Percentiles rank a stretch among this genome's conserved stretches.
These are phyloP conservation scores for Uropetala carovei DNA, from an alignment of 2,888 invertebrate species.

Conservation along the genomic window DNA sequence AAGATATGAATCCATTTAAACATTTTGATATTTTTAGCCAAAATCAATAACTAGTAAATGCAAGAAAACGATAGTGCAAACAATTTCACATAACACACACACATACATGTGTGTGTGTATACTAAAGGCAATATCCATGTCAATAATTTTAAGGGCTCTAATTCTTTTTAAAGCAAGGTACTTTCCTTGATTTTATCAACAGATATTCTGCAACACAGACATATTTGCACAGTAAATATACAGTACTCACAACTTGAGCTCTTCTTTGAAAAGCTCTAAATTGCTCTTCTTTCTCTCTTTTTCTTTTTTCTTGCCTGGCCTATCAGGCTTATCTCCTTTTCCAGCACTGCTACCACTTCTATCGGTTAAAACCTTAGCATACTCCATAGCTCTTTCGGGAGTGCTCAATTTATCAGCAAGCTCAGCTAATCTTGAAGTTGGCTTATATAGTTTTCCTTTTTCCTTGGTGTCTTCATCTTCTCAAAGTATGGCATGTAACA, in stretches of 20 bases:
- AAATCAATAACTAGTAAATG: too few species aligned
- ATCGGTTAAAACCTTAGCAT: constrained; percentile 80
- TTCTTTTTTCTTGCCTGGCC: constrained; percentile 81
- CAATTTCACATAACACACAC: too few species aligned
- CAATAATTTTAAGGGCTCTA: too few species aligned
- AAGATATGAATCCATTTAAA: too few species aligned
- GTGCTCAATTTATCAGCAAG: constrained; percentile 78
- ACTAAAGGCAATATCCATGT: too few species aligned
- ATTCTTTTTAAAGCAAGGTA: not conserved
- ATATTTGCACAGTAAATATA: not conserved
- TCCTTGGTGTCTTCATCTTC: constrained; percentile 92
- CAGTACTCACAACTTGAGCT: constrained; percentile 89
- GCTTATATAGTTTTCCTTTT: constrained; percentile 94
- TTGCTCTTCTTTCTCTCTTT: constrained; percentile 96
- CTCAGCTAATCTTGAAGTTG: constrained; percentile 86
- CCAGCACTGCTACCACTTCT: constrained; percentile 78
- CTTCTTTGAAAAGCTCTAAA: constrained; percentile 98
- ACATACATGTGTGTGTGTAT: too few species aligned
- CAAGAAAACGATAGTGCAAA: too few species aligned
- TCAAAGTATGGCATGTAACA: constrained; percentile 69
- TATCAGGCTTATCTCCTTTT: constrained; percentile 81
- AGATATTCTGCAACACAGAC: not conserved
- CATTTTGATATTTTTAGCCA: too few species aligned
- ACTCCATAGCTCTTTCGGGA: constrained; percentile 83
- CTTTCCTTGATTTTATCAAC: not conserved